A percentile compares a stretch with the other conserved stretches of the same genome.
phyloP scores from a whole-genome alignment of 2,797 vertebrate species.

The Bradypus variegatus region DNA sequence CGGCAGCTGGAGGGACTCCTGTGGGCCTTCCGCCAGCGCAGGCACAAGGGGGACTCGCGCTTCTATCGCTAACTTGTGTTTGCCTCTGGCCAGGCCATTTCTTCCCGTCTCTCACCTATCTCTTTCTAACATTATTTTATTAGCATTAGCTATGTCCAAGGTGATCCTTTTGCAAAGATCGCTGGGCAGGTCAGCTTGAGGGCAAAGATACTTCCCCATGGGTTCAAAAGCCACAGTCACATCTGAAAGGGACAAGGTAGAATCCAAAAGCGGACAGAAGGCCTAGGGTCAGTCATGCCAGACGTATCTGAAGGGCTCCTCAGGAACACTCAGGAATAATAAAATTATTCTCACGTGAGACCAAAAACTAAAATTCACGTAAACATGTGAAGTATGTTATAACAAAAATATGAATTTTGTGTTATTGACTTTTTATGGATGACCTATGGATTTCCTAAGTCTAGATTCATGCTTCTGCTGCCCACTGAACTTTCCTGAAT shows the following conservation, averaged over 20 bases:
- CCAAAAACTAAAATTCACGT: background rate
- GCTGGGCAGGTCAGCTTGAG: background rate
- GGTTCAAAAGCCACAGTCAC: background rate
- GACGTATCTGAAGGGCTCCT: background rate
- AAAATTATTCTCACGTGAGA: background rate
- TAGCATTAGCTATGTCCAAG: background rate
- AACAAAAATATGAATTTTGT: background rate
- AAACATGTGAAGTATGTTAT: background rate
- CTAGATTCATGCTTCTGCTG: background rate
- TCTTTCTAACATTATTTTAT: background rate
- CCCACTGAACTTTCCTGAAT: accelerated
- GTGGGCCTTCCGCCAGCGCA: background rate
- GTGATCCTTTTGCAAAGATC: background rate
- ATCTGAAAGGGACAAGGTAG: background rate
- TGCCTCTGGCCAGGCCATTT: background rate
- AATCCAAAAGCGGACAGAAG: background rate
- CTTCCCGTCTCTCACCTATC: background rate
- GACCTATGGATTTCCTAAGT: background rate
- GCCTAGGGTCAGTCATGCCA: background rate
- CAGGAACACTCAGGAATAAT: too few species aligned
- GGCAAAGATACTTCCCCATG: background rate
- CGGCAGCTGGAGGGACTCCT: background rate
- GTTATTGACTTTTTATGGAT: background rate
- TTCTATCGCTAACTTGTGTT: background rate
- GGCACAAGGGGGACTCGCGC: background rate